Base-by-base conservation (phyloP, 2,888 invertebrate genomes). In the Amblyteles armatorius region DNA sequence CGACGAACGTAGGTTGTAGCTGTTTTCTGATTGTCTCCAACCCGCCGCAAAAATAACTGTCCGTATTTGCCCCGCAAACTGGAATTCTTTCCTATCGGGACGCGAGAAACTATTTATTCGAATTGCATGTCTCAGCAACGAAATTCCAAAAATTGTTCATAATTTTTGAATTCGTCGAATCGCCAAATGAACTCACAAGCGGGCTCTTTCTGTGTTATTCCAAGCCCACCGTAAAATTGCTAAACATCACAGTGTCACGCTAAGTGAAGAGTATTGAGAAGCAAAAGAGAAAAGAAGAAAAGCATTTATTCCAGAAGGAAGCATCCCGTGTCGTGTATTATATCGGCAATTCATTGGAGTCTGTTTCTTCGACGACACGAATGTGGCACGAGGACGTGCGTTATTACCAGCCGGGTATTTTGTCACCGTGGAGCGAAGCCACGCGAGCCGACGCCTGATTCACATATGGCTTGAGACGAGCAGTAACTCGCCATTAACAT, bases 321-420 rank as follows among this genome's bases (percentile, higher is more conserved):
- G 3, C 40, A 19, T 40, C 22, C 13, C 29, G 16, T 11, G 26
- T 16, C 60, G 48, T 16, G 29, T 65, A 33, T 52, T 33, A 50
- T 50, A 36, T 67, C n/a, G 65, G 40, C 26, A 52, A 52, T 55
- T 77, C 5, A 67, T 55, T 52, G 36, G n/a, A 50, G 60, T 33
- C 44, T 19, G 40, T 83, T 68, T 57, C 72, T 48, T 72, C 76
- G 73, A 73, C 85, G 74, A 84, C 67, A 79, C 74, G 84, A 88
- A 91, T 91, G 88, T 91, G 89, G 90, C 89, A 91, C 91, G 90
- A 91, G 91, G 91, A 89, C 91, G 84, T 87, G 87, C 85, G 88
- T 90, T 90, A 89, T 91, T 88, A 87, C 88, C 79, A 84, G 83
- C 83, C 73, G 77, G 63, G 73, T 82, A 86, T 88, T 87, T 89